Evolutionary conservation across 2,888 invertebrate genomes (phyloP).

Genomic region (Drosophila eohydei): DNA sequence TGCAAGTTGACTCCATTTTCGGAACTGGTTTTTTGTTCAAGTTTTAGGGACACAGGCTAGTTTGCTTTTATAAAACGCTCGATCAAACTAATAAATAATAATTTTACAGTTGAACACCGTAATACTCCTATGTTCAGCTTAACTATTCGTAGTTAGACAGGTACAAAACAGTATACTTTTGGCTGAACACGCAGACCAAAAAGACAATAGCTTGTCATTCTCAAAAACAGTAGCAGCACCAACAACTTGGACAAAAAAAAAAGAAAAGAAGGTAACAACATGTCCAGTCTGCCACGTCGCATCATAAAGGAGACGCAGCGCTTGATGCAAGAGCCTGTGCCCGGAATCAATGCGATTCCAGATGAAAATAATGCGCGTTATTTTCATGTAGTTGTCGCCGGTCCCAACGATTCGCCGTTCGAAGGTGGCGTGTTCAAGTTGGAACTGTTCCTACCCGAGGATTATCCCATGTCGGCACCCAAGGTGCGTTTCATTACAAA

Average conservation of each 20-base stretch:
- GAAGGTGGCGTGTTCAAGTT: conserved; percentile 98
- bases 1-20: conserved; percentile 24
- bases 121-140: neutral
- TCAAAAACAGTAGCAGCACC: conserved; percentile 23
- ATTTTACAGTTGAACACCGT: conserved; percentile 3
- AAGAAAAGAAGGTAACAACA: conserved; percentile 87
- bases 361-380: conserved; percentile 97
- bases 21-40: conserved; percentile 45
- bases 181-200: neutral
- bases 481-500: conserved; percentile 99
- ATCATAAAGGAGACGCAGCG: conserved; percentile 98
- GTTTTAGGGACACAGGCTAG: conserved; percentile 53
- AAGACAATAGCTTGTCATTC: conserved; percentile 6
- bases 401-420: conserved; percentile 97
- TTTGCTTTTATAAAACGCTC: conserved; percentile 46
- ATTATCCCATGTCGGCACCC: conserved; percentile 99
- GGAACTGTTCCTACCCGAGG: conserved; percentile 98
- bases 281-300: conserved; percentile 85
- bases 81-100: conserved; percentile 6
- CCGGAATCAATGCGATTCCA: conserved; percentile 97
- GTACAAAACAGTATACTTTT: conserved; percentile 10
- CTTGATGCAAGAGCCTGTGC: conserved; percentile 90
- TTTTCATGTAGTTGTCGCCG: conserved; percentile 97
- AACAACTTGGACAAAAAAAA: conserved; percentile 13
- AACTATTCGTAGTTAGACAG: conserved; percentile 1